phyloP scores from a whole-genome alignment of 2,113 vertebrate genomes.

The Laticauda laticaudata region DNA sequence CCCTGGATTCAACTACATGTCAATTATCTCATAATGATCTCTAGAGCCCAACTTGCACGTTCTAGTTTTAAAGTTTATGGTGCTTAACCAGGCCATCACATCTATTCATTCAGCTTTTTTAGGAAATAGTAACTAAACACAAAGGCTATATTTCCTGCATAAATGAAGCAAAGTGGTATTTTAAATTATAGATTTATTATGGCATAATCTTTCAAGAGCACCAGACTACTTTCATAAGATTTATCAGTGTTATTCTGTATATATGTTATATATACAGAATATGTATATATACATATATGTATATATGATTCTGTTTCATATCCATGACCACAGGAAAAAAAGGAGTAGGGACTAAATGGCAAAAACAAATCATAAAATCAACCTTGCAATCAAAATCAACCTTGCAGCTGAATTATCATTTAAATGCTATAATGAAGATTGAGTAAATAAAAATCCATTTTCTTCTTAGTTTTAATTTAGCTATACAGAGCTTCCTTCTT shows the following conservation, averaged over 20 bases:
- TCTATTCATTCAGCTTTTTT: background rate
- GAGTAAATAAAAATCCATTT: background rate
- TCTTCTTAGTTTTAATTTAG: background rate
- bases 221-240: background rate
- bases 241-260: background rate
- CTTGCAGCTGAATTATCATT: background rate
- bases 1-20: background rate
- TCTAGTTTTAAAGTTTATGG: background rate
- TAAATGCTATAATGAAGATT: background rate
- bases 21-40: background rate
- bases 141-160: background rate
- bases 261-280: too few relatives aligned
- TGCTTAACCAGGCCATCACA: background rate
- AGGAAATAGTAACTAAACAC: background rate
- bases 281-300: too few relatives aligned
- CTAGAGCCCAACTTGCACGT: background rate
- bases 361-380: background rate
- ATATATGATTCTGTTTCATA: background rate
- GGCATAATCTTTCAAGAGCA: background rate
- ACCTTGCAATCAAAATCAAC: background rate
- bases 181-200: background rate
- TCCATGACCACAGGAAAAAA: background rate
- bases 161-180: background rate
- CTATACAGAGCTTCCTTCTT: background rate
- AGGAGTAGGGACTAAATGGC: background rate